phyloP scores from a whole-genome alignment of 2,888 invertebrate genomes.

The Gisinianus flammeolus region DNA sequence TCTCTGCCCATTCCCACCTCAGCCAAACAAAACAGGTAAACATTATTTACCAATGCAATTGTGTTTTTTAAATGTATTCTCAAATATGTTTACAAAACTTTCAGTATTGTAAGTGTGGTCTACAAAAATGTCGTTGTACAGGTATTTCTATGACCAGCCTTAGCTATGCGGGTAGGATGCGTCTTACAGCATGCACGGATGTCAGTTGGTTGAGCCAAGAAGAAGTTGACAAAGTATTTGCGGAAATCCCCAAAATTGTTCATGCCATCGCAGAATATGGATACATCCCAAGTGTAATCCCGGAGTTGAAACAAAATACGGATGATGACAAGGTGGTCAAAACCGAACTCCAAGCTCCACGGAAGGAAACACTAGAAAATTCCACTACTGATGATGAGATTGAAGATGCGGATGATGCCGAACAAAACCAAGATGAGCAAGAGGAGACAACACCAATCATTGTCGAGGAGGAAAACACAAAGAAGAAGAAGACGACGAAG shows the following conservation, averaged over 20 bases:
- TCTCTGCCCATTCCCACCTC: conserved; percentile 31
- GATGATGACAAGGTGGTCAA: neutral
- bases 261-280: conserved; percentile 23
- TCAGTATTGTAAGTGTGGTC: neutral
- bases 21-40: conserved; percentile 41
- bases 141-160: conserved; percentile 35
- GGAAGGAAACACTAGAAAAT: too few relatives aligned
- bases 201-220: conserved; percentile 18
- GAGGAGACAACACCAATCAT: too few relatives aligned
- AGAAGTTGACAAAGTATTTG: conserved; percentile 23
- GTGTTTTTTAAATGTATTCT: neutral
- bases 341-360: neutral
- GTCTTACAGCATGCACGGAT: conserved; percentile 10
- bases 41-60: neutral
- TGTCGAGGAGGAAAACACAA: too few relatives aligned
- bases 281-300: neutral
- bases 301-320: neutral
- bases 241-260: conserved; percentile 36
- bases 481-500: too few relatives aligned
- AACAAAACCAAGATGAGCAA: too few relatives aligned
- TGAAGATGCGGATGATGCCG: too few relatives aligned
- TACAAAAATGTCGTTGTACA: conserved; percentile 6
- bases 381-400: too few relatives aligned
- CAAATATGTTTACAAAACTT: neutral
- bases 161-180: conserved; percentile 16